Evolutionary conservation across 2,888 invertebrate species (phyloP).

Genomic region (Polymixis flavicincta): DNA sequence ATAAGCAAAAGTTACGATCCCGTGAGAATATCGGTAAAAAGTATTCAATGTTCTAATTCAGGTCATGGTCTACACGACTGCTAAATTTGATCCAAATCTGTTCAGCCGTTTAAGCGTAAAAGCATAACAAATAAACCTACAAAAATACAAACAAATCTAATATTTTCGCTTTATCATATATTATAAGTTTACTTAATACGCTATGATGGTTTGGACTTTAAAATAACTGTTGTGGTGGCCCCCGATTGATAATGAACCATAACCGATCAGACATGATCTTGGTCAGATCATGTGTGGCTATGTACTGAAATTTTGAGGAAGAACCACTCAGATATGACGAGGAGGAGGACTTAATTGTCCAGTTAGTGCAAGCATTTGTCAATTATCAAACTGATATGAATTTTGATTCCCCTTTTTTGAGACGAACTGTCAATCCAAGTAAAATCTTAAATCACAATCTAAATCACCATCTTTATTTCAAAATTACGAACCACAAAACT

Average conservation of each 20-base stretch:
- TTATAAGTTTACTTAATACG: neutral
- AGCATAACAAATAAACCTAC: no score
- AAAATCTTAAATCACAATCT: neutral
- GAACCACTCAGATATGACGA: neutral
- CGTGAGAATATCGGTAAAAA: no score
- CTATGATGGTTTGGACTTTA: neutral
- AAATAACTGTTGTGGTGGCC: neutral
- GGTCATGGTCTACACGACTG: no score
- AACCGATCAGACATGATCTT: neutral
- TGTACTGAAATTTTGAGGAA: neutral
- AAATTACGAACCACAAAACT: constrained; percentile 13
- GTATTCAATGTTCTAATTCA: no score
- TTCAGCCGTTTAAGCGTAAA: no score
- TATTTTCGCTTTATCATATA: no score
- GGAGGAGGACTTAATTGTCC: neutral
- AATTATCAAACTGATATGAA: neutral
- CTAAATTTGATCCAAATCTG: no score
- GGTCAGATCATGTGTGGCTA: neutral
- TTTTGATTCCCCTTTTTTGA: neutral
- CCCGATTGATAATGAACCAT: neutral
- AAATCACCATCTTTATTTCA: neutral
- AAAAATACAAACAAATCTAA: no score
- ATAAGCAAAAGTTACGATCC: no score
- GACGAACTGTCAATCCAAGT: neutral
- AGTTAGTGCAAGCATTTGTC: neutral